Evolutionary conservation across 2,888 invertebrate genomes (phyloP).

Genomic region (Linnaemya tessellans): DNA sequence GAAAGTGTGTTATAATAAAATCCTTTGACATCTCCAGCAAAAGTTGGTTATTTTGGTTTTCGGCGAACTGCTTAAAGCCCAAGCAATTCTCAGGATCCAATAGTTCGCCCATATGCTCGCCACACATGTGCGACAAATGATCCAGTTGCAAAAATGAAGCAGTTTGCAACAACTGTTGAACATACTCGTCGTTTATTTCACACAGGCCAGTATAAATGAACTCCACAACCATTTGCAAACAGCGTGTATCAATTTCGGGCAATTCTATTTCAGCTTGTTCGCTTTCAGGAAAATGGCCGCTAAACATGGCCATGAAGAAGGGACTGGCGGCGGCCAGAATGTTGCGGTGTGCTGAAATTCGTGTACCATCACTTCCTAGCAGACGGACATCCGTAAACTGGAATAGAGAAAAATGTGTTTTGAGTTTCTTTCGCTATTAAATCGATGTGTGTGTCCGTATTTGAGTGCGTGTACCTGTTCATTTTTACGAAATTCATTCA

Average conservation of each 20-base stretch:
- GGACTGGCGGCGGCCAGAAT: slow-evolving; percentile 77
- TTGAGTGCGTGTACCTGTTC: slow-evolving; percentile 64
- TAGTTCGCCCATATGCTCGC: slow-evolving; percentile 73
- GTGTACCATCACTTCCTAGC: slow-evolving; percentile 67
- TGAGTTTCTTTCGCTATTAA: background rate
- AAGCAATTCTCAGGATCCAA: slow-evolving; percentile 76
- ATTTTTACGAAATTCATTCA: slow-evolving; percentile 73
- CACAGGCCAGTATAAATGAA: slow-evolving; percentile 76
- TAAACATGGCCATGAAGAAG: slow-evolving; percentile 77
- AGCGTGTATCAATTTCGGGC: slow-evolving; percentile 74
- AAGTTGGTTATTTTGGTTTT: slow-evolving; percentile 75
- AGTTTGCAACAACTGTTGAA: slow-evolving; percentile 74
- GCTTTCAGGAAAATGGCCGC: slow-evolving; percentile 76
- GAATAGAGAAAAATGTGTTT: background rate
- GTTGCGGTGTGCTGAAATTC: slow-evolving; percentile 75
- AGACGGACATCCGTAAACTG: slow-evolving; percentile 76
- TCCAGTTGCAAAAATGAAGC: slow-evolving; percentile 76
- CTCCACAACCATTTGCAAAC: slow-evolving; percentile 74
- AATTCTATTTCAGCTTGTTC: slow-evolving; percentile 74
- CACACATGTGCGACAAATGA: slow-evolving; percentile 75
- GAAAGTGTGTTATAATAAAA: slow-evolving; percentile 76
- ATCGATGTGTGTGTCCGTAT: slow-evolving; percentile 12
- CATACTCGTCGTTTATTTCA: slow-evolving; percentile 73
- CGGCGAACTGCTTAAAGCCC: slow-evolving; percentile 76
- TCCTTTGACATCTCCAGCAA: slow-evolving; percentile 75